Evolutionary conservation across 2,797 vertebrate genomes (phyloP).

Genomic region (Odontamblyopus rebecca): DNA sequence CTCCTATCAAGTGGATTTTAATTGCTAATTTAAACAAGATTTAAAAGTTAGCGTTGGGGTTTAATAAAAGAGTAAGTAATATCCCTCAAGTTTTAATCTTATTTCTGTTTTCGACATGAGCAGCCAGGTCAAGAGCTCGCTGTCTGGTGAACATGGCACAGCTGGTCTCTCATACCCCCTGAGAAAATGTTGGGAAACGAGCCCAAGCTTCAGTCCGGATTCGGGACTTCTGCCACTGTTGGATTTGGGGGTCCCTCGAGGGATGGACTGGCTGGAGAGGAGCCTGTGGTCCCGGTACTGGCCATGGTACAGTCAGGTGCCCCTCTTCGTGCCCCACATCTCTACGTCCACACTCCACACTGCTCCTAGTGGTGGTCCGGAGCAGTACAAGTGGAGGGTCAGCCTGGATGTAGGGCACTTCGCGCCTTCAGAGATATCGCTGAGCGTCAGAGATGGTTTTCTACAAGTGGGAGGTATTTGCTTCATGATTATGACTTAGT

Average conservation of each 20-base stretch:
- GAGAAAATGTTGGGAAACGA: slow-evolving; percentile 63
- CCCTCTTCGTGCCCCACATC: slow-evolving; percentile 59
- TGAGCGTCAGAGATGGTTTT: slow-evolving; percentile 66
- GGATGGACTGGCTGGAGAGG: slow-evolving; percentile 64
- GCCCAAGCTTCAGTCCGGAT: slow-evolving; percentile 63
- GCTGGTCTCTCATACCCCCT: slow-evolving; percentile 51
- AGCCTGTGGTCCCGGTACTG: slow-evolving; percentile 60
- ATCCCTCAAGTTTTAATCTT: background rate
- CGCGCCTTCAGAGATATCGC: slow-evolving; percentile 68
- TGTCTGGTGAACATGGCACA: slow-evolving; percentile 34
- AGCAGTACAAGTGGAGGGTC: slow-evolving; percentile 71
- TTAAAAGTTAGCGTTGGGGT: slow-evolving; percentile 10
- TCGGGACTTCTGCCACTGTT: slow-evolving; percentile 64
- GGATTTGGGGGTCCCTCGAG: slow-evolving; percentile 54
- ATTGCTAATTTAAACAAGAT: slow-evolving; percentile 20
- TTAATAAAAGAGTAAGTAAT: background rate
- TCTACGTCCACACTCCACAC: slow-evolving; percentile 34
- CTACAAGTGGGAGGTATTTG: slow-evolving; percentile 75
- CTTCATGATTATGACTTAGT: background rate
- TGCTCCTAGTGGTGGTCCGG: slow-evolving; percentile 41
- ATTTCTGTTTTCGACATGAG: slow-evolving; percentile 36
- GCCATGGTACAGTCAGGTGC: slow-evolving; percentile 58
- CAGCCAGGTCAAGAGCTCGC: slow-evolving; percentile 42
- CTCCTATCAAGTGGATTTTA: slow-evolving; percentile 28
- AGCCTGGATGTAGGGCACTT: slow-evolving; percentile 79